A percentile compares a stretch with the other conserved stretches of the same genome.
phyloP scores from a whole-genome alignment of 2,888 invertebrate genomes.

The Cremastobaeus sp. region DNA sequence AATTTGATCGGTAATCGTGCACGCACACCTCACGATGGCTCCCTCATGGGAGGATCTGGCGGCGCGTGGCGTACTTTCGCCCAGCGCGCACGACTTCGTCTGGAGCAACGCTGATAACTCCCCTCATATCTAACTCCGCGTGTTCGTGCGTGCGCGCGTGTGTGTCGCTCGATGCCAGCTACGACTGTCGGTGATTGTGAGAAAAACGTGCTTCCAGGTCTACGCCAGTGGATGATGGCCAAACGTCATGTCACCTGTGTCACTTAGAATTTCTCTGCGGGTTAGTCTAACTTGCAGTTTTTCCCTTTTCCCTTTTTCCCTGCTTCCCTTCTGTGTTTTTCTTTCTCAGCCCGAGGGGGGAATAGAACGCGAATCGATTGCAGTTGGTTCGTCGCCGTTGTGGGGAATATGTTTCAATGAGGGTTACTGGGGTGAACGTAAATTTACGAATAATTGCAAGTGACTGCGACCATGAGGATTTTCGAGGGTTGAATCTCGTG shows the following conservation, averaged over 20 bases:
- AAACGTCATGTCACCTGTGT: slow-evolving; percentile 36
- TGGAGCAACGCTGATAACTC: slow-evolving; percentile 12
- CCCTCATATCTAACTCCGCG: slow-evolving; percentile 14
- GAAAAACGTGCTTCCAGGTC: slow-evolving; percentile 18
- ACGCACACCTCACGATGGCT: slow-evolving; percentile 24
- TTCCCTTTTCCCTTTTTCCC: neutral
- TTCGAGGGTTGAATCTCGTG: slow-evolving; percentile 6
- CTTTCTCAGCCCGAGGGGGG: slow-evolving; percentile 12
- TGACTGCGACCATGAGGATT: slow-evolving; percentile 26
- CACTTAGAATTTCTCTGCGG: slow-evolving; percentile 20
- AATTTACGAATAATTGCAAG: slow-evolving; percentile 39
- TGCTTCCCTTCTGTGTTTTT: neutral
- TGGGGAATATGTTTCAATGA: slow-evolving; percentile 22
- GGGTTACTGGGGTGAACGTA: slow-evolving; percentile 32
- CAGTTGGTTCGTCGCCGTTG: slow-evolving; percentile 16
- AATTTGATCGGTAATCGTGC: slow-evolving; percentile 20
- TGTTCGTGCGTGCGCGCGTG: slow-evolving; percentile 21
- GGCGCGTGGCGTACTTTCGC: slow-evolving; percentile 47
- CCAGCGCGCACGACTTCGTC: slow-evolving; percentile 26
- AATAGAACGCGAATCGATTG: slow-evolving; percentile 32
- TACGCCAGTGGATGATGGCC: slow-evolving; percentile 17
- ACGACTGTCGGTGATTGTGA: slow-evolving; percentile 22
- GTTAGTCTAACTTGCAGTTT: slow-evolving; percentile 13
- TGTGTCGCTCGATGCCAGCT: slow-evolving; percentile 7
- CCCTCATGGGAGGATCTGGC: slow-evolving; percentile 18